Evolutionary conservation across 1,140 invertebrate genomes (phyloP), one percentile per base, ranked within the genome.

Genomic region (Tenebrio molitor): DNA sequence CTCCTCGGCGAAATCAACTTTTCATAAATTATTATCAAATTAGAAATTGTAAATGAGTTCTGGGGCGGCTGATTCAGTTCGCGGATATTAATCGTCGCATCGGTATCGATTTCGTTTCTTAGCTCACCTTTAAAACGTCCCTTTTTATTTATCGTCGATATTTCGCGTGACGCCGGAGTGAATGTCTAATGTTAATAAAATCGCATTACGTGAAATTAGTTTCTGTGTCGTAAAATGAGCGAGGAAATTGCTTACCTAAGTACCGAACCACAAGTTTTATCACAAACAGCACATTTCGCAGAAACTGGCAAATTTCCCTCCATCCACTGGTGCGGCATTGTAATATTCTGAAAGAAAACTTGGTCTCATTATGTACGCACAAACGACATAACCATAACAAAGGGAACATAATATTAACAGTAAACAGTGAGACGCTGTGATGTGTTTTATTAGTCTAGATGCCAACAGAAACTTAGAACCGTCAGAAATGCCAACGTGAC

Each of bases 311-410:
- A 85, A 85, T 99, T 99, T 23, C 97, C 97, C 85, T 98, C 96
- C 87, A 98, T 90, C 97, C 97, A 99, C 80, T 99, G 97, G 86
- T 99, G 97, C 14, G 96, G 95, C 94, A 98, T 97, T 66, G 91
- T 90, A 74, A 97, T 93, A 81, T 91, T 94, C 93, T 95, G 85
- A 1, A 88, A 89, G 77, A 83, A 83, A 75, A 76, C 78, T 16
- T 16, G 1, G 23, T n/a, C n/a, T 25, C 29, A 58, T 58, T 58
- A 33, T 58, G 19, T 19, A 50, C 17, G 44, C 44, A 50, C 8
- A 4, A 14, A n/a, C n/a, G n/a, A n/a, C n/a, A n/a, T n/a, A n/a
- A n/a, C n/a, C n/a, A n/a, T n/a, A n/a, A n/a, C n/a, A n/a, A n/a
- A n/a, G n/a, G n/a, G n/a, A n/a, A n/a, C n/a, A n/a, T n/a, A n/a